Percentiles rank a stretch among this genome's conserved stretches.
These are phyloP conservation scores for Aurelia sp. DNA, from an alignment of 30 jellyfish, hydroid and myxozoan genomes.

Conservation along the genomic window DNA sequence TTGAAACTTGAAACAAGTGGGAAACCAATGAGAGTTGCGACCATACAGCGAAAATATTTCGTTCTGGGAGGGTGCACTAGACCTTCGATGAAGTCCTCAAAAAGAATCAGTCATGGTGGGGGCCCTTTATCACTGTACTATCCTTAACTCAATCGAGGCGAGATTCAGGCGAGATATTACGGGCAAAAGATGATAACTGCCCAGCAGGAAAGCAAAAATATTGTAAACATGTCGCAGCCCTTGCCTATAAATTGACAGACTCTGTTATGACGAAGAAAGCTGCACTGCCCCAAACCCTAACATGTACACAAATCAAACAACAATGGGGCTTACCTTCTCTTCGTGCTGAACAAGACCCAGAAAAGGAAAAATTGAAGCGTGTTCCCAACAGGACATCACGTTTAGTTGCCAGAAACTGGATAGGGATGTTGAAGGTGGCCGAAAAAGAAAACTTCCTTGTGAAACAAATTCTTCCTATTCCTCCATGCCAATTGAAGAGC, in stretches of 20 bases:
- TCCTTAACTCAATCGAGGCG: neutral
- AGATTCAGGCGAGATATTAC: neutral
- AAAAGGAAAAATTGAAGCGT: conserved; percentile 1
- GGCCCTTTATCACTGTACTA: conserved; percentile 17
- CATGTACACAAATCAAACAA: conserved; percentile 4
- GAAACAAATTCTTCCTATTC: neutral
- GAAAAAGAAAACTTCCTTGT: neutral
- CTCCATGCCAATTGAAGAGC: neutral
- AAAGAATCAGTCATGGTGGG: conserved; percentile 18
- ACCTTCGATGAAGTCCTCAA: conserved; percentile 17
- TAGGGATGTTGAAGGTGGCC: neutral
- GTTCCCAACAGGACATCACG: conserved; percentile 13
- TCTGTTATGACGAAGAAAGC: neutral
- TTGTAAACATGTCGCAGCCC: conserved; percentile 31
- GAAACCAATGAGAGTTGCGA: neutral
- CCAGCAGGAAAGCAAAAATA: conserved; percentile 13
- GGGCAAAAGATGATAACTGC: conserved; percentile 23
- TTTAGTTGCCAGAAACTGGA: neutral
- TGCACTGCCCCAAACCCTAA: neutral
- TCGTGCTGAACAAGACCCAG: conserved; percentile 31
- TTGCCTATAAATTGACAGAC: conserved; percentile 10
- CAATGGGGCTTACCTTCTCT: conserved; percentile 44
- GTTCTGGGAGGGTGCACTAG: conserved; percentile 26
- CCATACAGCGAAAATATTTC: neutral
- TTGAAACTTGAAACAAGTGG: conserved; percentile 34